These are phyloP conservation scores for Trochalopteron elliotii DNA, from an alignment of 2,113 vertebrate species.

Conservation along the genomic window DNA sequence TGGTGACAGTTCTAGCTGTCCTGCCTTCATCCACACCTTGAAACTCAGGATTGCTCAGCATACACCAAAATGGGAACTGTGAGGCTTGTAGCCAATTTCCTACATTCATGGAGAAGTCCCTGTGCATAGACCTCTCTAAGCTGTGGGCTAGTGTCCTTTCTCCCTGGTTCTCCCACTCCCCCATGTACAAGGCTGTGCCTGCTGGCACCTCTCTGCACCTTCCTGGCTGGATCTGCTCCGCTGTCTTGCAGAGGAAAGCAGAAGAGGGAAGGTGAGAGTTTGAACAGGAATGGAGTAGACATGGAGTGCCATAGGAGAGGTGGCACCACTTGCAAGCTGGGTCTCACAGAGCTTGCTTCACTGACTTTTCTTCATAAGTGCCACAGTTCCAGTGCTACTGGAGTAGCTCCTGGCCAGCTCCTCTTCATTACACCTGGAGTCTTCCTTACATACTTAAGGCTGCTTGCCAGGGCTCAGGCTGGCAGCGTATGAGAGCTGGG, in stretches of 20 bases:
- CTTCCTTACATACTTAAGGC: neutral
- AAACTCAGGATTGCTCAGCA: neutral
- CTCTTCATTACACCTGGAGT: neutral
- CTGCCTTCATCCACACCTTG: neutral
- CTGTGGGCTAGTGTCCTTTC: neutral
- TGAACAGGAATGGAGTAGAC: neutral
- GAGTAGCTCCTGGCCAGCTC: neutral
- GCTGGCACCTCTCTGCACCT: neutral
- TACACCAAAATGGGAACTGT: neutral
- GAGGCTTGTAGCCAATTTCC: neutral
- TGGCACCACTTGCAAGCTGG: neutral
- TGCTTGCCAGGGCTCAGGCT: neutral
- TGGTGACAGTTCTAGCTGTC: neutral
- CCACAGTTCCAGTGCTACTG: neutral
- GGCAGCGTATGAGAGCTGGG: accelerated
- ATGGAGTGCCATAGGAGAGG: neutral
- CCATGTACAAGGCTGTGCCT: accelerated
- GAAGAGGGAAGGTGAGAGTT: neutral
- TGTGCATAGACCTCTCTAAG: neutral
- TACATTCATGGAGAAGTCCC: neutral
- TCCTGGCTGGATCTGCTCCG: neutral
- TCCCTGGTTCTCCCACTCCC: neutral
- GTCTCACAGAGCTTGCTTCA: neutral
- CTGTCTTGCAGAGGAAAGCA: neutral
- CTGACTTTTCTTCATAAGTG: neutral